These are phyloP conservation scores for Oncorhynchus kisutch DNA, from an alignment of 2,113 vertebrate genomes.

Conservation along the genomic window DNA sequence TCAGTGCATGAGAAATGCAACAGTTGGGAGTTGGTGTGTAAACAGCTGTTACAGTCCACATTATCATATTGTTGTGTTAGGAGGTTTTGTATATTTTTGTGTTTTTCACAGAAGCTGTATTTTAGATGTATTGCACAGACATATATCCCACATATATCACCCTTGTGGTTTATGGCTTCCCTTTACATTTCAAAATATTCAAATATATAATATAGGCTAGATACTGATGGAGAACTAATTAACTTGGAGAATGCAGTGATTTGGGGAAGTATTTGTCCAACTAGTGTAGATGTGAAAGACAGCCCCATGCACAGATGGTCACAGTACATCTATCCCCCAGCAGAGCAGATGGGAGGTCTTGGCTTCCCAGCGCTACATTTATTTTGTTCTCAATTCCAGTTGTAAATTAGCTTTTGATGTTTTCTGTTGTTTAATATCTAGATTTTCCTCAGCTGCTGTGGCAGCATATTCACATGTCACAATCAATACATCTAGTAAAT, in stretches of 20 bases:
- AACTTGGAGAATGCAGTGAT: neutral
- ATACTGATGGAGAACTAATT: neutral
- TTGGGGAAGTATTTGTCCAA: conserved; percentile 28
- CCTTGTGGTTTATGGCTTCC: neutral
- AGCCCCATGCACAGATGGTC: conserved; percentile 70
- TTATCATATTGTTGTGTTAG: neutral
- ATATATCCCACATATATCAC: neutral
- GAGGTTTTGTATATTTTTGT: neutral
- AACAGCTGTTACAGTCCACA: too few relatives aligned
- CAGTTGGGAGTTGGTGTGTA: too few relatives aligned
- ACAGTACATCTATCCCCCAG: conserved; percentile 57
- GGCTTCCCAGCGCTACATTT: conserved; percentile 63
- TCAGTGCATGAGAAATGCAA: neutral
- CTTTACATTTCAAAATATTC: neutral
- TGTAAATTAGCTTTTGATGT: conserved; percentile 48
- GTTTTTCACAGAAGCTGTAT: neutral
- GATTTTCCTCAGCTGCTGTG: neutral
- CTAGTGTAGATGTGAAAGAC: conserved; percentile 58
- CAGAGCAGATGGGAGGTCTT: conserved; percentile 73
- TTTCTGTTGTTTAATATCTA: neutral
- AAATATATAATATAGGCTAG: neutral
- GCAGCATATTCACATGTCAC: neutral
- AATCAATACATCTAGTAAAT: neutral
- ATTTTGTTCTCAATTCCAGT: conserved; percentile 66
- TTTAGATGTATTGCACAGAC: neutral